A percentile compares a stretch with the other conserved stretches of the same genome.
phyloP scores from a whole-genome alignment of 2,888 invertebrate species.

The Linnaemya vulpina region DNA sequence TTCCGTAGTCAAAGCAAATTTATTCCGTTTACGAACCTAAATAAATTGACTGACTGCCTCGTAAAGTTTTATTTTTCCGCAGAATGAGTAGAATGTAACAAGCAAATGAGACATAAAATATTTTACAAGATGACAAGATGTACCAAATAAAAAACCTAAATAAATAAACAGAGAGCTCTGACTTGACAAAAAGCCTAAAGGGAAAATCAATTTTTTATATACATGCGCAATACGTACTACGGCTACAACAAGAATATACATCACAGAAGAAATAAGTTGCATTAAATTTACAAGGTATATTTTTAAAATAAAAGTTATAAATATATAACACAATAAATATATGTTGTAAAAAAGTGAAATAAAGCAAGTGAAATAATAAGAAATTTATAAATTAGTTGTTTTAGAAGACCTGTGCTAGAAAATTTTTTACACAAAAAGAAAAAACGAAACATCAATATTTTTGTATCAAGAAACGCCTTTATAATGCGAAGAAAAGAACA shows the following conservation, averaged over 20 bases:
- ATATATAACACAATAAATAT: neutral
- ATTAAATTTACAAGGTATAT: slow-evolving; percentile 26
- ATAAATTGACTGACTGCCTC: neutral
- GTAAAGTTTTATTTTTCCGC: neutral
- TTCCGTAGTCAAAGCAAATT: neutral
- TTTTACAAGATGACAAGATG: slow-evolving; percentile 36
- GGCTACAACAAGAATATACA: slow-evolving; percentile 64
- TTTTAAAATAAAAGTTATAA: slow-evolving; percentile 36
- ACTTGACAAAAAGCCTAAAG: slow-evolving; percentile 54
- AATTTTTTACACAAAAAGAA: slow-evolving; percentile 20
- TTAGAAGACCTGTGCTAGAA: neutral
- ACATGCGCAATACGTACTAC: slow-evolving; percentile 64
- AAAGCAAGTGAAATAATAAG: slow-evolving; percentile 4
- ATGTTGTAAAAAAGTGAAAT: neutral
- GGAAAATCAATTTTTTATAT: slow-evolving; percentile 70
- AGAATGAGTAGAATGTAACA: neutral
- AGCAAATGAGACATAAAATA: neutral
- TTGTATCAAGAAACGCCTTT: slow-evolving; percentile 69
- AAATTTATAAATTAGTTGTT: neutral
- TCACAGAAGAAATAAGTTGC: slow-evolving; percentile 41
- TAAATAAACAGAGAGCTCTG: slow-evolving; percentile 63
- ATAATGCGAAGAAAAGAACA: slow-evolving; percentile 46
- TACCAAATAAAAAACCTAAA: slow-evolving; percentile 20
- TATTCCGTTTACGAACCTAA: slow-evolving; percentile 9
- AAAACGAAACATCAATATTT: slow-evolving; percentile 59